Conservation (phyloP, 2,888 invertebrate species). For the Busseola fusca region DNA sequence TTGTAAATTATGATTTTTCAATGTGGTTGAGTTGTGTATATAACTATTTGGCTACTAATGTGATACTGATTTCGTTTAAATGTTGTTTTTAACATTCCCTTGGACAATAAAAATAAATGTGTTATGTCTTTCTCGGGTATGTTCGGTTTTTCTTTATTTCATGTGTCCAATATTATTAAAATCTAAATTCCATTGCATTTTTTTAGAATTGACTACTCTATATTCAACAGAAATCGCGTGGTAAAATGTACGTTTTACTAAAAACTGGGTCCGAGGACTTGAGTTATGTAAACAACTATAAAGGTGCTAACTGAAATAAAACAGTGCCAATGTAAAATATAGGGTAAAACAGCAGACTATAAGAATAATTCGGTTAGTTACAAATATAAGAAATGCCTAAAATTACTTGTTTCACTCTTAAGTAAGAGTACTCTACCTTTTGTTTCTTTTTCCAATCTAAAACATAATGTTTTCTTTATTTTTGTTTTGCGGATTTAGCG, state of each 20-base stretch:
- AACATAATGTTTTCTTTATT: background rate
- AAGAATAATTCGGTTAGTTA: conserved; percentile 7
- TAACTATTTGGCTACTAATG: conserved; percentile 51
- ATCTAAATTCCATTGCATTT: background rate
- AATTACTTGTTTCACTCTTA: conserved; percentile 32
- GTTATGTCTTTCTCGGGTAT: conserved; percentile 75
- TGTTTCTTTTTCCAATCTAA: background rate
- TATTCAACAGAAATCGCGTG: conserved; percentile 13
- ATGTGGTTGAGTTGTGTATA: conserved; percentile 12
- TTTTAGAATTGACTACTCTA: conserved; percentile 24
- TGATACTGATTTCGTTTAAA: conserved; percentile 58
- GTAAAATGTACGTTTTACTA: conserved; percentile 5
- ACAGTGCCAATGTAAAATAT: conserved; percentile 75
- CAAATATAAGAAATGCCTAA: conserved; percentile 26
- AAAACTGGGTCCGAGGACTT: conserved; percentile 6
- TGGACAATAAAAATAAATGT: conserved; percentile 72
- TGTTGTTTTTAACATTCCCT: conserved; percentile 72
- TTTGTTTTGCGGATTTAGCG: background rate
- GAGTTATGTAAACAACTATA: conserved; percentile 35
- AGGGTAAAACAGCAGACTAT: conserved; percentile 22
- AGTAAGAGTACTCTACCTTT: conserved; percentile 38
- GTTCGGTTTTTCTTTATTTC: conserved; percentile 54
- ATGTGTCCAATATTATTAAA: conserved; percentile 21
- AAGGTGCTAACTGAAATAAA: conserved; percentile 73
- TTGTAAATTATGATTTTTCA: conserved; percentile 24